Evolutionary conservation across 1,140 invertebrate species (phyloP), one percentile per base, ranked within the genome.

Genomic region (Pseudomyrmex dendroicus): DNA sequence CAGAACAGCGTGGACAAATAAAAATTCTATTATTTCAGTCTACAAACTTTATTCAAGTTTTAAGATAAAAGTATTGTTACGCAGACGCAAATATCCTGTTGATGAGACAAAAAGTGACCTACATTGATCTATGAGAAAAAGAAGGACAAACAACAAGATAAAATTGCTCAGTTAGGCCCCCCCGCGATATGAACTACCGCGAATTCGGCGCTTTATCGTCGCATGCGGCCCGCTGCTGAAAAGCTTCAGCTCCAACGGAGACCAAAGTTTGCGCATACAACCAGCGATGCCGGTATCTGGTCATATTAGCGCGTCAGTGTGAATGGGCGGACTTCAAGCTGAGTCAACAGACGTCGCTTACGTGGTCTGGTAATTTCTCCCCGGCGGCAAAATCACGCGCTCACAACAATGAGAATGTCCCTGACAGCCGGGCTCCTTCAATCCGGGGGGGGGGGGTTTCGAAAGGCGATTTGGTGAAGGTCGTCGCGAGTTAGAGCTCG

Each of bases 241-340:
- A 35, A 35, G 35, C 35, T 7, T 13, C 22, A 48, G 13, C 52
- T 15, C 20, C 2, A 35, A 15, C 62, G 17, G 35, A 46, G 82
- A 88, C 74, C 86, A 87, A 88, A 88, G 85, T 87, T 62, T 61
- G 50, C 57, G 10, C 50, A 52, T 87, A 86, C 73, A 61, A 46
- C 35, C 1, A 54, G 10, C 17, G 66, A 52, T 50, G 17, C 5
- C 25, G 56, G 86, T 87, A 87, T 86, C 85, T 56, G 15, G 4
- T 9, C 56, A 66, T 74, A 80, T 87, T 87, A 87, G 54, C 85
- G 73, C 17, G 63, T 84, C 83, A 57, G 44, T 74, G 86, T 82
- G 86, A 87, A 87, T 87, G 63, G 68, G 76, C 66, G 44, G 13
- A 64, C 50, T 54, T 64, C 85, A 73, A 64, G 72, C 66, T 64